Evolutionary conservation across 2,113 vertebrate genomes (phyloP).

Genomic region (Petroica traversi): DNA sequence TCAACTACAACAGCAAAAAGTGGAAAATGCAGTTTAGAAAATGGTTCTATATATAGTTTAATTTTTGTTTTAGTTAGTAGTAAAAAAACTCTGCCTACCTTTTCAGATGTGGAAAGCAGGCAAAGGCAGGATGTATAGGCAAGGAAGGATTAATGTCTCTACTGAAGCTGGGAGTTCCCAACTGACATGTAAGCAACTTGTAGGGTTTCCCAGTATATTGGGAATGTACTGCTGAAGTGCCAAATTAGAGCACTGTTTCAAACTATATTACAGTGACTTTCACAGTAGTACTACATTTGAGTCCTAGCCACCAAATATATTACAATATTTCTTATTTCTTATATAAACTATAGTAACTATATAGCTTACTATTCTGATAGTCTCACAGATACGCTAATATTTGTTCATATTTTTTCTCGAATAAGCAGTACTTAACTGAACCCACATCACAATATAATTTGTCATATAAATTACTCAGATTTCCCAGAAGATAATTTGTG

Average conservation of each 20-base stretch:
- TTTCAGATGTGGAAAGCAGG: not conserved
- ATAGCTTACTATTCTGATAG: not conserved
- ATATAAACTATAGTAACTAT: not conserved
- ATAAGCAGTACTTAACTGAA: not conserved
- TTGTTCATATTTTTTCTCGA: not conserved
- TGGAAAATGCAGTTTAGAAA: not conserved
- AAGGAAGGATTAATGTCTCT: not conserved
- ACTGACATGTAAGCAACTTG: not conserved
- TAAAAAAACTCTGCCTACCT: accelerated
- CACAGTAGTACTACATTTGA: not conserved
- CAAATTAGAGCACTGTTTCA: not conserved
- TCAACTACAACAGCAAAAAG: not conserved
- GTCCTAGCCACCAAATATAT: not conserved
- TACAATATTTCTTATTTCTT: not conserved
- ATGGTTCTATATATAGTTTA: not conserved
- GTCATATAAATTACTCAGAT: not conserved
- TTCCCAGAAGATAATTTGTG: not conserved
- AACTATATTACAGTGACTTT: not conserved
- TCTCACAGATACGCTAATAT: not conserved
- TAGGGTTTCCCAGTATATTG: not conserved
- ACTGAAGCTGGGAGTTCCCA: not conserved
- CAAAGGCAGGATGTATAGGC: accelerated
- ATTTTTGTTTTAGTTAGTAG: not conserved
- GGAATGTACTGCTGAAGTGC: not conserved
- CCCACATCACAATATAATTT: not conserved